phyloP scores from a whole-genome alignment of 2,113 vertebrate genomes.

The Oreochromis aureus region DNA sequence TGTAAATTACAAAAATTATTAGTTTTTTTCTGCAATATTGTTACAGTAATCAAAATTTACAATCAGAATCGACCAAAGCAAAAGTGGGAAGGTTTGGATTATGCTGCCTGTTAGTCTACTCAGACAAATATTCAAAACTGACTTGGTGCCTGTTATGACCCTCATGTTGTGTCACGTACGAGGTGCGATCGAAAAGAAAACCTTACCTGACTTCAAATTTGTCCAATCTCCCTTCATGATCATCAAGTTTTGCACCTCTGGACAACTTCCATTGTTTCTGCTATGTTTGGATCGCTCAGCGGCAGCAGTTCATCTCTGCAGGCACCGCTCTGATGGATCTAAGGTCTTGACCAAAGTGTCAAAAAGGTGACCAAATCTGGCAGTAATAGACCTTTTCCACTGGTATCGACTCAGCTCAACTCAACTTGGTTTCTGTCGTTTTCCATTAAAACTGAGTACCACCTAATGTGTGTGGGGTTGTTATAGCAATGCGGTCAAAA shows the following conservation, averaged over 20 bases:
- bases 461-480: neutral
- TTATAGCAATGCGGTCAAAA: neutral
- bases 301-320: neutral
- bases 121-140: neutral
- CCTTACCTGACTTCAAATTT: neutral
- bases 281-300: neutral
- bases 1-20: neutral
- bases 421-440: neutral
- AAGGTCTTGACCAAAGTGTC: neutral
- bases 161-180: neutral
- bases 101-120: neutral
- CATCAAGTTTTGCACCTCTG: neutral
- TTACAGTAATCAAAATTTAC: neutral
- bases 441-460: neutral
- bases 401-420: neutral
- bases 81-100: neutral
- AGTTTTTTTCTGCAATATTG: neutral
- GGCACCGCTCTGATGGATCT: neutral
- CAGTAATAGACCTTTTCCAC: neutral
- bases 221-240: neutral
- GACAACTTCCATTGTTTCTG: neutral
- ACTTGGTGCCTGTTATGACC: conserved; percentile 25
- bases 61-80: too few relatives aligned
- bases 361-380: neutral
- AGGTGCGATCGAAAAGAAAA: neutral